Evolutionary conservation across 2,888 invertebrate species (phyloP).

Genomic region (Metellina segmentata): DNA sequence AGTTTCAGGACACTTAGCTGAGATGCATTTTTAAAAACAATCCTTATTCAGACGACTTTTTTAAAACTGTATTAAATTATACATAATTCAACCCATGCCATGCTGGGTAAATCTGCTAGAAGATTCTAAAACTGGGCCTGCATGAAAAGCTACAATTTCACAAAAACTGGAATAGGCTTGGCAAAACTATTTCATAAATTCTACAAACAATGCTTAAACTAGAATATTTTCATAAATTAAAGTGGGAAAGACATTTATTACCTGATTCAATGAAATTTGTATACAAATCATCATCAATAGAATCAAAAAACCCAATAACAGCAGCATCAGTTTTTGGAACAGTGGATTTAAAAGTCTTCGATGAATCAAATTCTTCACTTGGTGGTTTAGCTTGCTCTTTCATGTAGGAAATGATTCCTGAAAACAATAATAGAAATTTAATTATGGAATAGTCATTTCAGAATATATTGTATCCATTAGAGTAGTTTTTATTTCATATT

Average conservation of each 20-base stretch:
- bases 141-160: no score
- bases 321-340: conserved; percentile 82
- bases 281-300: conserved; percentile 81
- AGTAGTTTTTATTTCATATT: no score
- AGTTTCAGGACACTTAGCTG: no score
- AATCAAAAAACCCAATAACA: conserved; percentile 83
- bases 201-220: not conserved
- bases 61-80: no score
- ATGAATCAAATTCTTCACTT: conserved; percentile 79
- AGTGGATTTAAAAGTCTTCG: conserved; percentile 81
- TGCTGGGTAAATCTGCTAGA: no score
- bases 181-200: not conserved
- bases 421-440: conserved; percentile 23
- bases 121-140: no score
- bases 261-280: conserved; percentile 82
- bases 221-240: not conserved
- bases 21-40: no score
- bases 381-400: conserved; percentile 82
- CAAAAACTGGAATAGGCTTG: no score
- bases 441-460: no score
- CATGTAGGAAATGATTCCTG: conserved; percentile 83
- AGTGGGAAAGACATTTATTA: conserved; percentile 65
- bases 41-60: no score
- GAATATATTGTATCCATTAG: no score
- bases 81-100: no score